Percentiles rank a stretch among this genome's conserved stretches.
These are phyloP conservation scores for Lucifuga dentata DNA, from an alignment of 2,113 vertebrate genomes.

Conservation along the genomic window DNA sequence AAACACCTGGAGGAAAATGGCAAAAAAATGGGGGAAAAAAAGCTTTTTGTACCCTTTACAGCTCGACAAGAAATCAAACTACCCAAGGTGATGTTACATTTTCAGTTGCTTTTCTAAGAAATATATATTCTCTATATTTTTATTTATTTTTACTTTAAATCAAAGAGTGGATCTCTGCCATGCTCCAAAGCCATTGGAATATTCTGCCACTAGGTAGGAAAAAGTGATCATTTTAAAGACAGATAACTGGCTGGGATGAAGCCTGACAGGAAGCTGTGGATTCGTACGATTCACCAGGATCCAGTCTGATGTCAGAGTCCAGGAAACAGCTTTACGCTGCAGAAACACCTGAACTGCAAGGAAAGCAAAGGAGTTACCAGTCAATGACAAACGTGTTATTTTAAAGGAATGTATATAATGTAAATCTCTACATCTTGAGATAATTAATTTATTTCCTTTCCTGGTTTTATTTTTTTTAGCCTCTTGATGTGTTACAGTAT, in stretches of 20 bases:
- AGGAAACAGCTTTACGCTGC: conserved; percentile 36
- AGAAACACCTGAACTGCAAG: conserved; percentile 30
- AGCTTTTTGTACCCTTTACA: conserved; percentile 54
- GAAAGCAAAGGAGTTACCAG: conserved; percentile 29
- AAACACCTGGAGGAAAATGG: not conserved
- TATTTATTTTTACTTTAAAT: conserved; percentile 59
- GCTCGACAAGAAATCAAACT: conserved; percentile 21
- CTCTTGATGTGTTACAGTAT: conserved; percentile 69
- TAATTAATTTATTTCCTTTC: conserved; percentile 76
- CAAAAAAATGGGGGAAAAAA: conserved; percentile 10
- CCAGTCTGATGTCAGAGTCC: conserved; percentile 43
- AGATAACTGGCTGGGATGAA: conserved; percentile 24
- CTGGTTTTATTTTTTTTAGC: conserved; percentile 69
- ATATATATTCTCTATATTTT: conserved; percentile 62
- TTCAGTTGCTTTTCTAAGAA: conserved; percentile 48
- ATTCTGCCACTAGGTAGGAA: conserved; percentile 39
- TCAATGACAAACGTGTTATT: conserved; percentile 63
- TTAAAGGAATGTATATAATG: conserved; percentile 82
- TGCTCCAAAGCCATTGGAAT: conserved; percentile 66
- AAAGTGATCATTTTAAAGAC: conserved; percentile 38
- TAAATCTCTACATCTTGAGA: conserved; percentile 75
- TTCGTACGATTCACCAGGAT: conserved; percentile 49
- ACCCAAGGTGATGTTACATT: conserved; percentile 23
- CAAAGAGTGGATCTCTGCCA: conserved; percentile 65
- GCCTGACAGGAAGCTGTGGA: conserved; percentile 42